Conservation (phyloP, 2,797 vertebrate genomes). For the Cyprinodon diabolis region DNA sequence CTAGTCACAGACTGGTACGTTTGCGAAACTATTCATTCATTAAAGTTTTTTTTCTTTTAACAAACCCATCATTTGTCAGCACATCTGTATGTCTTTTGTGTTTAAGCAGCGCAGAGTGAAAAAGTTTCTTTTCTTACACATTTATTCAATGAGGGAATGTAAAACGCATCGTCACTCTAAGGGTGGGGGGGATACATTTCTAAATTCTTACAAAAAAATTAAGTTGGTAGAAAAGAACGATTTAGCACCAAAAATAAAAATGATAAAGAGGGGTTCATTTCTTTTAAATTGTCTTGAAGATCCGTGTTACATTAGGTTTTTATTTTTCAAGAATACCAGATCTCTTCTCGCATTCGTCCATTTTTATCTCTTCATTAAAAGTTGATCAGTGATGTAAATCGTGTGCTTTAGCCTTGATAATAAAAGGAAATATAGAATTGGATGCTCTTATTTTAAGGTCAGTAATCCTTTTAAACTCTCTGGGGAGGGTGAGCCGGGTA, state of each 20-base stretch:
- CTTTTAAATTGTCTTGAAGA: too few relatives aligned
- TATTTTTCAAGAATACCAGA: too few relatives aligned
- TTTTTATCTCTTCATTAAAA: not conserved
- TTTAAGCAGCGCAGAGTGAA: not conserved
- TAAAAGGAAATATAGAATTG: not conserved
- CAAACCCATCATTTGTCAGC: conserved; percentile 63
- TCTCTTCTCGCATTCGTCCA: too few relatives aligned
- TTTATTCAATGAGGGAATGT: not conserved
- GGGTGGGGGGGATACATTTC: too few relatives aligned
- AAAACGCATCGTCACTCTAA: not conserved
- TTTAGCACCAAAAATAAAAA: conserved; percentile 1
- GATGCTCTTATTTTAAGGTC: not conserved
- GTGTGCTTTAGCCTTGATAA: not conserved
- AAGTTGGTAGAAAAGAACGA: not conserved
- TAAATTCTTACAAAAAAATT: not conserved
- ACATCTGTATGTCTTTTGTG: conserved; percentile 51
- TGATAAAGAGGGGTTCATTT: too few relatives aligned
- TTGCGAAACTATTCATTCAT: conserved; percentile 61
- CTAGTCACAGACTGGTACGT: conserved; percentile 65
- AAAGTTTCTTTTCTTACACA: not conserved
- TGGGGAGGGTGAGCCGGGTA: conserved; percentile 44
- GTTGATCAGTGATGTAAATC: too few relatives aligned
- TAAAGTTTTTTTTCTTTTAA: conserved; percentile 73
- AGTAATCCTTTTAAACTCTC: conserved; percentile 7
- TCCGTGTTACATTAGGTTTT: too few relatives aligned